phyloP scores from a whole-genome alignment of 2,888 invertebrate genomes.

The Prenolepis imparis region DNA sequence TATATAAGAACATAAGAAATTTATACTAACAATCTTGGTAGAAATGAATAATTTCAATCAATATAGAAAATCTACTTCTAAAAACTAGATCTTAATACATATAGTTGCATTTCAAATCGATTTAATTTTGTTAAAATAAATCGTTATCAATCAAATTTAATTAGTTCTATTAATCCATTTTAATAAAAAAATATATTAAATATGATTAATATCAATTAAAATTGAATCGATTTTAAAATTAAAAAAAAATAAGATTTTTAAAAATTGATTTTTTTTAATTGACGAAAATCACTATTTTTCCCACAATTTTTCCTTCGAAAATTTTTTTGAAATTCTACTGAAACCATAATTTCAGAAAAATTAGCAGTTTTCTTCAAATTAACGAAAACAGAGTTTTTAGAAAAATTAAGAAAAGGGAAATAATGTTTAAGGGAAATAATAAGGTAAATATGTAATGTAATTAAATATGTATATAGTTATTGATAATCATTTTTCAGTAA shows the following conservation, averaged over 20 bases:
- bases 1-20: neutral
- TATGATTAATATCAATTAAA: neutral
- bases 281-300: neutral
- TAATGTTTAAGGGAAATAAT: too few species aligned
- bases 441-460: too few species aligned
- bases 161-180: neutral
- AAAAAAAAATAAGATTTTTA: neutral
- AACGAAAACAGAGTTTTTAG: too few species aligned
- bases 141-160: neutral
- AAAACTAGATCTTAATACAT: neutral
- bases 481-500: too few species aligned
- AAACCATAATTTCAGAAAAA: too few species aligned
- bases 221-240: constrained; percentile 2
- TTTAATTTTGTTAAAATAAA: neutral
- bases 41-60: neutral
- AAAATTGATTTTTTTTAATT: constrained; percentile 6
- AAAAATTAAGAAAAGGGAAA: too few species aligned
- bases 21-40: neutral
- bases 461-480: too few species aligned
- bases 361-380: too few species aligned
- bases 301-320: too few species aligned
- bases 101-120: neutral
- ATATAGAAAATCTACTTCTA: neutral
- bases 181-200: neutral
- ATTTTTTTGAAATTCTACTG: too few species aligned